A percentile compares a stretch with the other conserved stretches of the same genome.
Conservation (phyloP, 1,140 invertebrate species). For the Caerostris extrusa region DNA sequence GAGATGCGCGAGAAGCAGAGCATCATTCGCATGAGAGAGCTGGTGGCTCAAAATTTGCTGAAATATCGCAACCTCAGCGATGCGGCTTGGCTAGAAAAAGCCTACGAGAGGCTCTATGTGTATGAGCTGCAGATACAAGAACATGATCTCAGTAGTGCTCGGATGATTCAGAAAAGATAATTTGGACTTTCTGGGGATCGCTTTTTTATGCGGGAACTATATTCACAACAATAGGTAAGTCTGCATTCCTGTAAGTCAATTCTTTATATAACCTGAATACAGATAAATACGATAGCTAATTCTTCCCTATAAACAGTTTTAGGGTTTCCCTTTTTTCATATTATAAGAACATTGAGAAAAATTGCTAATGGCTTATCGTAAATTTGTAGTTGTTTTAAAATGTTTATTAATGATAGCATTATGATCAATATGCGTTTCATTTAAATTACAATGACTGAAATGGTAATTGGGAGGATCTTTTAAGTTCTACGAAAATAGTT, state of each 20-base stretch:
- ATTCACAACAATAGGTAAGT: conserved; percentile 95
- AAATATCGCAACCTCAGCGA: conserved; percentile 87
- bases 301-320: too few relatives aligned
- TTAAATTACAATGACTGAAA: too few relatives aligned
- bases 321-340: too few relatives aligned
- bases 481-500: too few relatives aligned
- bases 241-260: background rate
- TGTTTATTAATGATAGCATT: too few relatives aligned
- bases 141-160: conserved; percentile 90
- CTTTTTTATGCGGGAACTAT: conserved; percentile 95
- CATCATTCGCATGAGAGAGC: conserved; percentile 61
- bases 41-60: conserved; percentile 82
- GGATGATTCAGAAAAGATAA: conserved; percentile 89
- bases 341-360: too few relatives aligned
- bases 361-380: too few relatives aligned
- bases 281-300: too few relatives aligned
- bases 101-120: conserved; percentile 88
- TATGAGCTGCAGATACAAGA: conserved; percentile 93
- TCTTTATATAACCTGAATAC: too few relatives aligned
- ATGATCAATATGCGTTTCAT: too few relatives aligned
- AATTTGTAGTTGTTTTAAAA: too few relatives aligned
- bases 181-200: conserved; percentile 95
- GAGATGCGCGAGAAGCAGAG: conserved; percentile 78
- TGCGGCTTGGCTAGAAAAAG: conserved; percentile 93
- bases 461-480: too few relatives aligned